These are phyloP conservation scores for Magallana angulata DNA, from an alignment of 1,140 invertebrate species.

Conservation along the genomic window DNA sequence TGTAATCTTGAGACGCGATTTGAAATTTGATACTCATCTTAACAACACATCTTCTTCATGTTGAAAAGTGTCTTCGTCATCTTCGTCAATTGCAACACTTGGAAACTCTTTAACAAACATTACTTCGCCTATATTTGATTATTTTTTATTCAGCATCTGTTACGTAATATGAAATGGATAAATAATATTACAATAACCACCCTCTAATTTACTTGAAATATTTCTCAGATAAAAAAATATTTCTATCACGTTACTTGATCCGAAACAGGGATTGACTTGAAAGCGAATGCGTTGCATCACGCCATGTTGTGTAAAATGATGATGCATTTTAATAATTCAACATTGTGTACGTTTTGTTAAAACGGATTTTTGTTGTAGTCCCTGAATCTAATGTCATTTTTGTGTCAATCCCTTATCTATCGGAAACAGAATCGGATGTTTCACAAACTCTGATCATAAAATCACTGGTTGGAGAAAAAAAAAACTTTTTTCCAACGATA, in stretches of 20 bases:
- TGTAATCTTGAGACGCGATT: constrained; percentile 17
- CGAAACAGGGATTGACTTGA: no score
- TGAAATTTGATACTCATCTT: neutral
- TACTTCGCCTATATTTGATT: neutral
- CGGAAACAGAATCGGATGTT: neutral
- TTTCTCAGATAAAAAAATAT: neutral
- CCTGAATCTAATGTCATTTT: no score
- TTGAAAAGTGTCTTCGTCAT: constrained; percentile 12
- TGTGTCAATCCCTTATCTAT: neutral
- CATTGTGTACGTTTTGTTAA: no score
- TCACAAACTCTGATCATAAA: neutral
- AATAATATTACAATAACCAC: neutral
- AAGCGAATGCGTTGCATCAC: no score
- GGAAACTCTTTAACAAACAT: neutral
- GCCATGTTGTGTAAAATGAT: no score
- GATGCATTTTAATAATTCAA: no score
- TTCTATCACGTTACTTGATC: no score
- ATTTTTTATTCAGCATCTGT: neutral
- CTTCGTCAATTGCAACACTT: neutral
- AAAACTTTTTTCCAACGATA: no score
- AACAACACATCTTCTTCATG: neutral
- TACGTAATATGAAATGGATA: constrained; percentile 2
- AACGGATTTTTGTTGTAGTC: no score
- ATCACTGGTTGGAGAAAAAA: neutral
- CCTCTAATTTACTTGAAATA: constrained; percentile 13